Evolutionary conservation across 2,888 invertebrate species (phyloP).

Genomic region (Hoplodrina blanda): DNA sequence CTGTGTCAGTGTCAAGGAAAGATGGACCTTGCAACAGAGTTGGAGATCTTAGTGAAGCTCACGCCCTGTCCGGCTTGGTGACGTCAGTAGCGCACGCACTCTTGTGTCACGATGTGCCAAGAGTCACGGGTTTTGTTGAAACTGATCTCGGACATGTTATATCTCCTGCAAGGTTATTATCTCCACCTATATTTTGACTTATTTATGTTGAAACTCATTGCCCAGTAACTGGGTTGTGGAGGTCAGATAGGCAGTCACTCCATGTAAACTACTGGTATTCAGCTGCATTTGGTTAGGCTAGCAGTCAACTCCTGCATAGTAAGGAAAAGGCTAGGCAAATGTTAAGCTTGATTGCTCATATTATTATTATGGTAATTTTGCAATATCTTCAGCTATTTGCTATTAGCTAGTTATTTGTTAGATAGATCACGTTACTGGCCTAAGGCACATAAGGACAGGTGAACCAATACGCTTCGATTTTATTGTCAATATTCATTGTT

Average conservation of each 20-base stretch:
- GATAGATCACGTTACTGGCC: slow-evolving; percentile 1
- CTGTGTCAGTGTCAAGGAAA: slow-evolving; percentile 71
- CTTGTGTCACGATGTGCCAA: slow-evolving; percentile 80
- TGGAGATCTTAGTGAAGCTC: slow-evolving; percentile 85
- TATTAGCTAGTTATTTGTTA: too few species aligned
- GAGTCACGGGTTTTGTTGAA: slow-evolving; percentile 83
- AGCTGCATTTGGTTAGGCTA: too few species aligned
- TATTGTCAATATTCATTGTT: slow-evolving; percentile 20
- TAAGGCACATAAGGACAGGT: neutral
- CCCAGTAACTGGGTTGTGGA: too few species aligned
- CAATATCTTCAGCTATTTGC: neutral
- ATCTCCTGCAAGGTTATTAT: slow-evolving; percentile 82
- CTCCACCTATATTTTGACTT: too few species aligned
- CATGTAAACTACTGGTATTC: too few species aligned
- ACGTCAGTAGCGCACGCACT: slow-evolving; percentile 81
- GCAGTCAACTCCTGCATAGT: too few species aligned
- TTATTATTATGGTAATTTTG: neutral
- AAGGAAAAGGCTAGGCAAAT: too few species aligned
- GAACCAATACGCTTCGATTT: slow-evolving; percentile 9
- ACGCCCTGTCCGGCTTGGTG: slow-evolving; percentile 83
- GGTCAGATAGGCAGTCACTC: too few species aligned
- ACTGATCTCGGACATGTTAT: slow-evolving; percentile 80
- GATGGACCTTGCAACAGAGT: slow-evolving; percentile 74
- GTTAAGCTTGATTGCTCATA: too few species aligned
- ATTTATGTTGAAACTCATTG: too few species aligned